Evolutionary conservation across 2,797 vertebrate genomes (phyloP).

Genomic region (Molossus molossus): DNA sequence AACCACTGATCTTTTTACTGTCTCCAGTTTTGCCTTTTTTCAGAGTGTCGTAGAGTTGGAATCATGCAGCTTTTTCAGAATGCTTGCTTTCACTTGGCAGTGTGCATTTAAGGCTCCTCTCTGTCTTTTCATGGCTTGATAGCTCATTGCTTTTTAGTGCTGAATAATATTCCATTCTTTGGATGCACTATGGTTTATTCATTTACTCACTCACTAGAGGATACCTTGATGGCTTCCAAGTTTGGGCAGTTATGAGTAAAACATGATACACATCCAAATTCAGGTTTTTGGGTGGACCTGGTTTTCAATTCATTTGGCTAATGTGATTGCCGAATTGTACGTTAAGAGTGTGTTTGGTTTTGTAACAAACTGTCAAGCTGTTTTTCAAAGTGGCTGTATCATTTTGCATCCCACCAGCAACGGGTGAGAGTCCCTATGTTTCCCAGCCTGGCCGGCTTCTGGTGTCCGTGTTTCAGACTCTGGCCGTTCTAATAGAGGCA

Average conservation of each 20-base stretch:
- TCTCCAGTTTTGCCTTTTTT: background rate
- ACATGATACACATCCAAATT: background rate
- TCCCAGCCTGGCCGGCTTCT: accelerated
- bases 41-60: background rate
- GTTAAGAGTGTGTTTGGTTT: background rate
- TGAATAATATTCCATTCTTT: background rate
- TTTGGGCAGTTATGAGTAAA: background rate
- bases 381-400: background rate
- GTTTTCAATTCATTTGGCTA: background rate
- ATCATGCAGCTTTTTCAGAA: background rate
- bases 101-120: background rate
- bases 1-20: background rate
- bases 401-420: background rate
- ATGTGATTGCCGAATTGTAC: background rate
- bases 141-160: constrained; percentile 4
- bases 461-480: background rate
- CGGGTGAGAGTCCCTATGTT: background rate
- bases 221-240: background rate
- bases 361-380: background rate
- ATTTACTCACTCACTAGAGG: background rate
- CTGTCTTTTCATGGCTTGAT: background rate
- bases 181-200: background rate
- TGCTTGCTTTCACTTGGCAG: background rate
- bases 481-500: background rate
- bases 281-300: background rate